Evolutionary conservation across 2,113 vertebrate genomes (phyloP), one percentile per base, ranked within the genome.

Genomic region (Copsychus sechellarum): DNA sequence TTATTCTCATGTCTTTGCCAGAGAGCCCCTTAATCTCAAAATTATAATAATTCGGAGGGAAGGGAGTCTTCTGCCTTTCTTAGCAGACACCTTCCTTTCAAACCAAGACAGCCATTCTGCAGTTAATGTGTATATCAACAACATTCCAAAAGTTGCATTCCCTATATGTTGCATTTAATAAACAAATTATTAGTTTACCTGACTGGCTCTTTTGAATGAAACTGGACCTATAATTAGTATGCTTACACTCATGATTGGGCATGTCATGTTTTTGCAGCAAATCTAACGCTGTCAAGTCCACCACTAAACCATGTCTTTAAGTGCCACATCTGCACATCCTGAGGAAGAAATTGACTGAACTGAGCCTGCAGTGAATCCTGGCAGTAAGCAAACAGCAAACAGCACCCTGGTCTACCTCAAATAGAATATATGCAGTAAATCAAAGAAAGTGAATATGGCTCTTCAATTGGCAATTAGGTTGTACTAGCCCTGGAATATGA

Each of bases 401-500:
- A 54, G 8, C 16, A 82, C 12, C 8, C 29, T 64, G 23, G 16
- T 5, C 22, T 81, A 9, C 9, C 31, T 84, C 43, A 81, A 62
- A 23, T 76, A 8, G 5, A 48, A 29, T 29, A 34, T 24, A 29
- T 29, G 74, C 13, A 53, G 5, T 18, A 62, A 6, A 54, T 51
- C 15, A 53, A 70, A 54, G 43, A 69, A 78, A 67, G 4, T 18
- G 25, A 36, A 45, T 77, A 58, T n/a, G 5, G 2, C 13, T 9
- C 25, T 73, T 83, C 11, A 50, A 1, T 4, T 1, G 5, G 7
- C 8, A 34, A 5, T 34, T 56, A 6, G 1, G 2, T 76, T 53
- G 16, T 20, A 23, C 12, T 66, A 21, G 16, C 7, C 24, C 8
- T 64, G 5, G 11, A 79, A 66, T 62, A 80, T 11, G 11, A 56